Percentiles rank a stretch among this genome's conserved stretches.
phyloP scores from a whole-genome alignment of 2,888 invertebrate species.

The Bedellia somnulentella region DNA sequence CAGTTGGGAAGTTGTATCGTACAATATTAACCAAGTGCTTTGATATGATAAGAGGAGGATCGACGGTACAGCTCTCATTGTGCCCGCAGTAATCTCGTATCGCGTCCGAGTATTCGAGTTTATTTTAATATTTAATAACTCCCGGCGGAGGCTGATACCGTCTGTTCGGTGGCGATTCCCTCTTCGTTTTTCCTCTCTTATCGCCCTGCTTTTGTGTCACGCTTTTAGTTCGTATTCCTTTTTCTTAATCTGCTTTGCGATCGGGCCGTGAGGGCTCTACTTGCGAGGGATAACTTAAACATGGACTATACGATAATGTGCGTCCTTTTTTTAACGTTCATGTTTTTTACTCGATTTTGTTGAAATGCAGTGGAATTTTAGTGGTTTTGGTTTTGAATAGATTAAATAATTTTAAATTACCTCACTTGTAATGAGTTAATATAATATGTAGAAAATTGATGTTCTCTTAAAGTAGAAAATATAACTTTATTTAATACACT shows the following conservation, averaged over 20 bases:
- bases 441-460: too few species aligned
- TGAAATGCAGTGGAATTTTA: too few species aligned
- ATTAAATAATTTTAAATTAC: too few species aligned
- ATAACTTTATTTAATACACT: too few species aligned
- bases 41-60: constrained; percentile 48
- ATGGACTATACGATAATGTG: constrained; percentile 6
- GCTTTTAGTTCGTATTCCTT: constrained; percentile 42
- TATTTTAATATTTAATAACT: constrained; percentile 62
- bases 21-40: too few species aligned
- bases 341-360: too few species aligned
- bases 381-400: too few species aligned
- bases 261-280: constrained; percentile 29
- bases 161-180: constrained; percentile 45
- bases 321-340: constrained; percentile 7
- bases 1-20: too few species aligned
- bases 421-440: too few species aligned
- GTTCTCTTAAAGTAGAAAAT: too few species aligned
- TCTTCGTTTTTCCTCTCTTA: constrained; percentile 49
- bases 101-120: constrained; percentile 55
- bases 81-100: constrained; percentile 53
- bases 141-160: constrained; percentile 46
- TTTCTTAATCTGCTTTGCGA: constrained; percentile 44
- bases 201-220: constrained; percentile 53
- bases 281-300: too few species aligned
- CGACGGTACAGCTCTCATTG: constrained; percentile 50